Evolutionary conservation across 2,888 invertebrate species (phyloP), one percentile per base, ranked within the genome.

Genomic region (Callyntrura guangdongensis): DNA sequence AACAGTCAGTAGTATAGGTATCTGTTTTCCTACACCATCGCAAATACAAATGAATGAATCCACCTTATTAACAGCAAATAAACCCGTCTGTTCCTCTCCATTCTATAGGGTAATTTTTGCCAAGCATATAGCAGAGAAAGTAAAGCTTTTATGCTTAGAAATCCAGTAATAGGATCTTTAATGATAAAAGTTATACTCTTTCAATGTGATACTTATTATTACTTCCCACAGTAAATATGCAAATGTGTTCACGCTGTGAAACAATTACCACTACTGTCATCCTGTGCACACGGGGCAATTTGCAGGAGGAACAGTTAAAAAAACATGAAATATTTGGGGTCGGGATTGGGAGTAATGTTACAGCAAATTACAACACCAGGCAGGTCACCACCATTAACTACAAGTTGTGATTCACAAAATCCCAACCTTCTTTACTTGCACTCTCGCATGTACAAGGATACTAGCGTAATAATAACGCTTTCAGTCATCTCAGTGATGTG

Each of bases 171-270:
- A 53, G 25, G 77, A 53, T 77, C 22, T 25, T 74, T 77, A 25
- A 77, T 22, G 77, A 77, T 25, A 77, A 45, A 49, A 4, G 22
- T 25, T 9, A 61, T 8, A 74, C 49, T 64, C 36, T 6, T 36
- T 36, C 49, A 11, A 9, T 49, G 36, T 85, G 8, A 84, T 72
- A 3, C 17, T 8, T 69, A 36, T 25, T 4, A 49, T 64, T 4
- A 49, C 47, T 83, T 64, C 74, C 61, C 74, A 86, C 61, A 86
- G 22, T 72, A 85, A 84, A 69, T 47, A 81, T 59, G 49, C 6
- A 81, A 81, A 59, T 81, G 25, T 83, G 82, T n/a, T 27, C 27
- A 84, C 36, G 69, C 36, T 47, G 72, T 12, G 47, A 20, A 47
- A 74, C 45, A 20, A 47, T 72, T 72, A 72, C 64, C 20, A 67